Evolutionary conservation across 1,140 invertebrate genomes (phyloP), one percentile per base, ranked within the genome.

Genomic region (Chelonus insularis): DNA sequence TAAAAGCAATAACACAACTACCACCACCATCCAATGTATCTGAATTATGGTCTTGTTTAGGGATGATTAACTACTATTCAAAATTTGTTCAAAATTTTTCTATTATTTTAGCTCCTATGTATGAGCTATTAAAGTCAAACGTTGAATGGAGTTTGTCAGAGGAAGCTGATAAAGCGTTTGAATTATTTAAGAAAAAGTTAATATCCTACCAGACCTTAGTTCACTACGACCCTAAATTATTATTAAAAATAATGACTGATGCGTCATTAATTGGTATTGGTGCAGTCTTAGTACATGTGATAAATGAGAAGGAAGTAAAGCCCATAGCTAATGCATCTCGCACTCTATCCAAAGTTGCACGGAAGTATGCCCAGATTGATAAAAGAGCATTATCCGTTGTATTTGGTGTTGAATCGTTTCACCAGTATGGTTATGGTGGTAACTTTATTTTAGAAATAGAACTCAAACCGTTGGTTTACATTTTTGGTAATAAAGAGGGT

Each of bases 51-150:
- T 25, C 36, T 12, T 57, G 37, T n/a, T 23, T 43, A 12, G 54
- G 54, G 4, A 43, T 57, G 39, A 21, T 39, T 4, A 57, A 57
- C 29, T 57, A 43, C 43, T 57, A 57, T 43, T 39, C 54, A 16
- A 43, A 57, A 14, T 57, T 57, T 18, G 20, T 57, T 32, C 12
- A 11, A 16, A 57, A 57, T 32, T 57, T 39, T 29, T 14, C 54
- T 12, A 25, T 23, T 8, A 45, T 39, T n/a, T n/a, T 39, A 12
- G 18, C 18, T 14, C 37, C 54, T 18, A n/a, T 43, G 14, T 57
- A 57, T 9, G 21, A 60, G 25, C 51, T 67, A 25, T 41, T 64
- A 23, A 47, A 65, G 3, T 4, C 7, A 6, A 12, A 34, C n/a
- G 25, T 16, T 1, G 1, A 11, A 7, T 51, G 4, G 25, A n/a